phyloP scores from a whole-genome alignment of 2,888 invertebrate species.

The Rotaria socialis region DNA sequence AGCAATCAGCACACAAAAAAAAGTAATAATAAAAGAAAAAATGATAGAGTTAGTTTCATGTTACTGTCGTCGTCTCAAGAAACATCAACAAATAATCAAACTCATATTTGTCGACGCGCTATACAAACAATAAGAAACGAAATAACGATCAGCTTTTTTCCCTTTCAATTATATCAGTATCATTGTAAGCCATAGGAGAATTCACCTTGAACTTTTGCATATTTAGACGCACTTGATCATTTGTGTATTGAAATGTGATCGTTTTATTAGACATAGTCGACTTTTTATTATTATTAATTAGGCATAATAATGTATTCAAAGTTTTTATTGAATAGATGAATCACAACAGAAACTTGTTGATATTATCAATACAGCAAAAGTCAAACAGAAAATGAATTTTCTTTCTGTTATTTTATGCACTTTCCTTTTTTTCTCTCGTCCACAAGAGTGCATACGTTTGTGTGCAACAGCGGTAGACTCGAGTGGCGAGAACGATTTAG shows the following conservation, averaged over 20 bases:
- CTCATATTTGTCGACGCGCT: not conserved
- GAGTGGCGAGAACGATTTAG: slow-evolving; percentile 2
- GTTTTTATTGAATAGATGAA: not conserved
- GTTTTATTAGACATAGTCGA: not conserved
- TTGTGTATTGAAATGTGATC: too few relatives aligned
- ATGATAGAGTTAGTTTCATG: too few relatives aligned
- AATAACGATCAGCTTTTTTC: too few relatives aligned
- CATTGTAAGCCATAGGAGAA: too few relatives aligned
- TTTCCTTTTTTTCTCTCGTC: slow-evolving; percentile 4
- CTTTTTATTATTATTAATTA: not conserved
- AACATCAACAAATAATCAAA: slow-evolving; percentile 3
- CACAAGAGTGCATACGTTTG: not conserved
- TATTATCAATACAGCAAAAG: not conserved
- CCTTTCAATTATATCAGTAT: not conserved
- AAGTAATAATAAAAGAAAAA: not conserved
- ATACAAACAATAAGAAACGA: too few relatives aligned
- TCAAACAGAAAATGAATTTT: slow-evolving; percentile 14
- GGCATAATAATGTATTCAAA: not conserved
- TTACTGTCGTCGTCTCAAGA: not conserved
- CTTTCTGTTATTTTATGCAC: not conserved
- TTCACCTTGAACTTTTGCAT: not conserved
- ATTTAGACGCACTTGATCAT: too few relatives aligned
- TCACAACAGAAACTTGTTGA: not conserved
- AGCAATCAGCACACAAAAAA: not conserved
- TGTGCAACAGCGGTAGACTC: not conserved